Evolutionary conservation across 2,113 vertebrate species (phyloP).

Genomic region (Cochlearius cochlearius): DNA sequence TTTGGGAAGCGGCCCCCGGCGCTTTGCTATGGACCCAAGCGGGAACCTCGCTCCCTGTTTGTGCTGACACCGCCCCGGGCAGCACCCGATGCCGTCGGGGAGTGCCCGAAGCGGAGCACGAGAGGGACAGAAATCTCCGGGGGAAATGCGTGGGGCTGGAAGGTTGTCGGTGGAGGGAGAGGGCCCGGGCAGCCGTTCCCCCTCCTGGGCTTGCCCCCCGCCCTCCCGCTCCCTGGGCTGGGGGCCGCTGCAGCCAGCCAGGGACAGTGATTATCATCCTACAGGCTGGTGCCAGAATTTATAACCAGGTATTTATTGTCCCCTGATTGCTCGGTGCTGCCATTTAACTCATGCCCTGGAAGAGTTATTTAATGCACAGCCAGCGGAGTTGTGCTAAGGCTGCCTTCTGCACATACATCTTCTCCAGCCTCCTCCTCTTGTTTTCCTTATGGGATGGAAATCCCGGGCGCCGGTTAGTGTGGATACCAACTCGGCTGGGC

Average conservation of each 20-base stretch:
- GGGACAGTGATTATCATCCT: background rate
- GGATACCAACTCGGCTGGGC: background rate
- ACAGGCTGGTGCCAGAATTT: background rate
- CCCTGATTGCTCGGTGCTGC: slow-evolving; percentile 29
- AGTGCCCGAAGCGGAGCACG: background rate
- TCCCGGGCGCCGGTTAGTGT: background rate
- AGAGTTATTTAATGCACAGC: slow-evolving; percentile 19
- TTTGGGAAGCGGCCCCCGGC: fast-evolving
- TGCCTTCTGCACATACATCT: background rate
- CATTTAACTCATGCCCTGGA: slow-evolving; percentile 12
- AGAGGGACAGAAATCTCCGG: background rate
- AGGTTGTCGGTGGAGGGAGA: background rate
- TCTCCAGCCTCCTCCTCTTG: background rate
- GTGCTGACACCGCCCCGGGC: background rate
- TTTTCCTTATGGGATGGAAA: background rate
- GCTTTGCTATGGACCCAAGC: fast-evolving
- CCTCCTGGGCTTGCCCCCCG: background rate
- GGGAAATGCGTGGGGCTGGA: background rate
- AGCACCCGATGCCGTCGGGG: fast-evolving
- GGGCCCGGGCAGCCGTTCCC: background rate
- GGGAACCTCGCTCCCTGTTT: fast-evolving
- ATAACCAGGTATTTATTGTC: slow-evolving; percentile 32
- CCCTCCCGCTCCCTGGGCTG: fast-evolving
- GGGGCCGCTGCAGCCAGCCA: background rate
- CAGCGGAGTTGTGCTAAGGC: slow-evolving; percentile 1